These are phyloP conservation scores for Plecturocebus donacophilus DNA, from an alignment of 2,113 vertebrate genomes.

Conservation along the genomic window DNA sequence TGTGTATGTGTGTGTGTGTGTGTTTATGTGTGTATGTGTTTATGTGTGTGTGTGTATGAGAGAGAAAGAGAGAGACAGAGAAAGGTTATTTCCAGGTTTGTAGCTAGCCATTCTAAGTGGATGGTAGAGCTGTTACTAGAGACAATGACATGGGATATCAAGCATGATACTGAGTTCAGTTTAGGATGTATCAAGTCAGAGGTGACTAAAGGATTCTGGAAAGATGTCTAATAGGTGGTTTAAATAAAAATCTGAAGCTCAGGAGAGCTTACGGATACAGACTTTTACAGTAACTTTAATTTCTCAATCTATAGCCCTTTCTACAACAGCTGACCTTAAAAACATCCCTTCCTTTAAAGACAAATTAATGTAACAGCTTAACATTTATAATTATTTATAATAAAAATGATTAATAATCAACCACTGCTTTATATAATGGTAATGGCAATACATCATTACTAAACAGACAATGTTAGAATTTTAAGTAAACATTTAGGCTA, in stretches of 20 bases:
- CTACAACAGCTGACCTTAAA: constrained; percentile 4
- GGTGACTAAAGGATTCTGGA: neutral
- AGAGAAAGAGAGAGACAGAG: neutral
- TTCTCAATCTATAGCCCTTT: neutral
- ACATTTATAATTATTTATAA: neutral
- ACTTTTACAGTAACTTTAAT: constrained; percentile 10
- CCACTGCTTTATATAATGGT: neutral
- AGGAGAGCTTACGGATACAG: neutral
- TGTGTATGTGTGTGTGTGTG: neutral
- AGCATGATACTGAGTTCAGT: constrained; percentile 40
- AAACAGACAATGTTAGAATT: neutral
- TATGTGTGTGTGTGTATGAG: neutral
- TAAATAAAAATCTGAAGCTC: constrained; percentile 44
- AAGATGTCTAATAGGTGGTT: neutral
- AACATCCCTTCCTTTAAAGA: neutral
- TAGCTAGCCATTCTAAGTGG: constrained; percentile 1
- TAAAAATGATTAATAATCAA: neutral
- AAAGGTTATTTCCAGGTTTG: neutral
- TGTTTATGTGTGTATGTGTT: too few relatives aligned
- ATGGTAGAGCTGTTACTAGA: neutral
- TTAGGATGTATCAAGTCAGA: constrained; percentile 37
- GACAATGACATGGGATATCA: neutral
- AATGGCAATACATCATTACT: neutral
- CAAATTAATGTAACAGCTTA: neutral
- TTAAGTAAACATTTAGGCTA: neutral